Percentiles rank a stretch among this genome's conserved stretches.
Evolutionary conservation across 1,140 invertebrate species (phyloP).

Genomic region (Sarcophaga peregrina): DNA sequence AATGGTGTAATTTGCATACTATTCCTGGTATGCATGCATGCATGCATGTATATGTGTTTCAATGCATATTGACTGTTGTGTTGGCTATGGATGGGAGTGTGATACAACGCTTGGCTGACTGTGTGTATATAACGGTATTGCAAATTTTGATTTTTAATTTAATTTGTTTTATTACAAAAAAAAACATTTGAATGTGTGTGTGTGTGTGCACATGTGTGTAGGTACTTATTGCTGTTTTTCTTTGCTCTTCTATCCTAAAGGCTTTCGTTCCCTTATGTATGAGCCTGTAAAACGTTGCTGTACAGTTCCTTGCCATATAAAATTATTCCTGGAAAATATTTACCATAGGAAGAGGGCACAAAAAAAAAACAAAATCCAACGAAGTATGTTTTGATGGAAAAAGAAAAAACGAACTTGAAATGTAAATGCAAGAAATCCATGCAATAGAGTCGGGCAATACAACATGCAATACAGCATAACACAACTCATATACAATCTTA

Average conservation of each 20-base stretch:
- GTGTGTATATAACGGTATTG: background rate
- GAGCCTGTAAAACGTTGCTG: too few species aligned
- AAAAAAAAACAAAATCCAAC: background rate
- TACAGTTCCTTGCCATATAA: too few species aligned
- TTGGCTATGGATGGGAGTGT: background rate
- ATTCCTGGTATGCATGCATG: background rate
- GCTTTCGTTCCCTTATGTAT: background rate
- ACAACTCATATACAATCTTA: background rate
- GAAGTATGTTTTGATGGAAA: background rate
- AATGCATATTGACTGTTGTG: background rate
- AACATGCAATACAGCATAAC: background rate
- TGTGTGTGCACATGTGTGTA: background rate
- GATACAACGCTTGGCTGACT: background rate
- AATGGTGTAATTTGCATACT: background rate
- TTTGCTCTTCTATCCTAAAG: background rate
- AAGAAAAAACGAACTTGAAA: too few species aligned
- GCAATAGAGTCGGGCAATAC: background rate
- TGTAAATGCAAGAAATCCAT: background rate
- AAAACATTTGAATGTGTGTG: background rate
- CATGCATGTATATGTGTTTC: too few species aligned
- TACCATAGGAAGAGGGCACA: background rate
- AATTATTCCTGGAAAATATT: background rate
- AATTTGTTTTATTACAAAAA: conserved; percentile 26
- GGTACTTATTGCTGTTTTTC: background rate
- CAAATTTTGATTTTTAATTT: conserved; percentile 39